These are phyloP conservation scores for Troilus luridus DNA, from an alignment of 2,888 invertebrate genomes.

Conservation along the genomic window DNA sequence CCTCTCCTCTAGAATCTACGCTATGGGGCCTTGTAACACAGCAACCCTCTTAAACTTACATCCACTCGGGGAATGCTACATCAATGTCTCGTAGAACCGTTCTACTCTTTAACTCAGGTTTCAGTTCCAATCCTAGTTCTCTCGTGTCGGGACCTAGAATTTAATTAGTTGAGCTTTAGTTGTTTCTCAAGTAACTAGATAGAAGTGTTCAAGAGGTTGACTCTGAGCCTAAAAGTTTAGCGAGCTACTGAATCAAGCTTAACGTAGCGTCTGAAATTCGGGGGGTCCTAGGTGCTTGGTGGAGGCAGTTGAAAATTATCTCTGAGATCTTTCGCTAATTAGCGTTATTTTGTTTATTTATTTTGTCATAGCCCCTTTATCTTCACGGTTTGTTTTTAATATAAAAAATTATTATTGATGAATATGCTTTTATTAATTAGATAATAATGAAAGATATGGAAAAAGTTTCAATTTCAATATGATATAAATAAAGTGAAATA, in stretches of 20 bases:
- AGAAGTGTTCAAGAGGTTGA: conserved; percentile 30
- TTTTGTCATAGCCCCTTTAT: too few relatives aligned
- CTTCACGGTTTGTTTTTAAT: too few relatives aligned
- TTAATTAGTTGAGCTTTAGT: conserved; percentile 29
- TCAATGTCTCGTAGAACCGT: neutral
- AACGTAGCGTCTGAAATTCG: neutral
- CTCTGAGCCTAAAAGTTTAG: conserved; percentile 5
- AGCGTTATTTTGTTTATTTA: too few relatives aligned
- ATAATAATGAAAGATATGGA: too few relatives aligned
- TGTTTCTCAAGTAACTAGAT: neutral
- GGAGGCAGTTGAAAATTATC: neutral
- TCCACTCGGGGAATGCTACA: neutral
- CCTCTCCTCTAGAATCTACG: neutral
- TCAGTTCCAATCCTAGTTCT: neutral
- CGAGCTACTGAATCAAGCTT: neutral
- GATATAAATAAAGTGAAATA: too few relatives aligned
- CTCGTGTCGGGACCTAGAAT: neutral
- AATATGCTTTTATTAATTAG: too few relatives aligned
- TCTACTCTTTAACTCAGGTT: neutral
- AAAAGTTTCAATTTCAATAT: too few relatives aligned
- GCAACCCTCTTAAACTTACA: neutral
- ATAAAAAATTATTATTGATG: too few relatives aligned
- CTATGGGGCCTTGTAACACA: neutral
- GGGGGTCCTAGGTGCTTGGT: neutral
- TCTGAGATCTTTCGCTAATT: neutral